phyloP scores from a whole-genome alignment of 2,797 vertebrate genomes.

The Chloroceryle inda region DNA sequence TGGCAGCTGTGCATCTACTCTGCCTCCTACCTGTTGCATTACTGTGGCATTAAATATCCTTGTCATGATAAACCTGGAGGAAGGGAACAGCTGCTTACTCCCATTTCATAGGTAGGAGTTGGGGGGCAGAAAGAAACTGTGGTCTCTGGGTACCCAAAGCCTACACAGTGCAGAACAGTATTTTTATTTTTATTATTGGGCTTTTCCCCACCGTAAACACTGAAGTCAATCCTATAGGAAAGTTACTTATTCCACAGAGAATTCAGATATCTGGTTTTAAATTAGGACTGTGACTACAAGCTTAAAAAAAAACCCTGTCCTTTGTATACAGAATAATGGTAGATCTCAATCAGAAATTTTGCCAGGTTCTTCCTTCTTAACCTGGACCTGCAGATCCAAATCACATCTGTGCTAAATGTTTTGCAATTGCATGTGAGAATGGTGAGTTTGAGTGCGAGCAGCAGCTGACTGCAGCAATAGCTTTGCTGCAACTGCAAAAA shows the following conservation, averaged over 20 bases:
- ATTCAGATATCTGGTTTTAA: neutral
- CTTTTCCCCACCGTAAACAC: neutral
- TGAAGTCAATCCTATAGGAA: neutral
- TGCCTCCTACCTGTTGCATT: rapidly evolving
- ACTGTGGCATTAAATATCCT: rapidly evolving
- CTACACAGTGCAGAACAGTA: neutral
- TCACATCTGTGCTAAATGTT: neutral
- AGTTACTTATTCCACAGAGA: neutral
- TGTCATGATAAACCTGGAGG: too few relatives aligned
- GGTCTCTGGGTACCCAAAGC: neutral
- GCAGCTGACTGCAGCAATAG: neutral
- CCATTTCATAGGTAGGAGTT: neutral
- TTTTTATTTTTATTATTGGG: neutral
- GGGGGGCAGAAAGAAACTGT: neutral
- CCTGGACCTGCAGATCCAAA: neutral
- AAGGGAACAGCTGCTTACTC: neutral
- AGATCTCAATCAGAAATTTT: neutral
- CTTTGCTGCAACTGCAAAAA: neutral
- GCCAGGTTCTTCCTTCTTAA: neutral
- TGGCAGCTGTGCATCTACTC: neutral
- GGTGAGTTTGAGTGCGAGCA: neutral
- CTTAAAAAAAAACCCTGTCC: neutral
- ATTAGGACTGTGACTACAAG: neutral
- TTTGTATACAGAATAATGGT: neutral
- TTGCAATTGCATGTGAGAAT: neutral